Base-by-base conservation (phyloP, 53 echinoderm and acorn worm species). In the Actinopyga echinites region DNA sequence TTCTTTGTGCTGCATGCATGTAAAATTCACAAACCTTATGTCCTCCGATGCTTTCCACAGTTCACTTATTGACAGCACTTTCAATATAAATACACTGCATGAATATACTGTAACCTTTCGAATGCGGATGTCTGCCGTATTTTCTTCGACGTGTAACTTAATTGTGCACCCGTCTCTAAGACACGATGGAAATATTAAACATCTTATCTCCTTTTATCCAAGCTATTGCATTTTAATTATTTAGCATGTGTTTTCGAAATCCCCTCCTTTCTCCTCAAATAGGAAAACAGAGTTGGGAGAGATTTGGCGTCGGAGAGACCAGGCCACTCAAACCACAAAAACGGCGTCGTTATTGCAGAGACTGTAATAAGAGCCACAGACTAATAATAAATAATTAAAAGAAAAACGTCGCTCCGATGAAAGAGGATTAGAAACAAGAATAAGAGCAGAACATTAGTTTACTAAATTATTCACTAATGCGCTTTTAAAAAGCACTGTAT, bases 141-240 rank as follows among this genome's bases (percentile, higher is more conserved):
- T 31, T 63, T 8, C 22, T 63, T 63, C 63, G 31, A 63, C 29
- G 28, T 63, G 71, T 71, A 40, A 71, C 42, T 42, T 40, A 42
- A 71, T 71, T 71, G 71, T 71, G 44, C 23, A 26, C 44, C 40
- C 22, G 71, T 71, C 71, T 71, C 45, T 23, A 40, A 71, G 71
- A 71, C 71, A 71, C 71, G 71, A 44, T 42, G 40, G n/a, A 71
- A 40, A 71, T 71, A 71, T 40, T 44, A 71, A n/a, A n/a, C 44
- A 23, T 71, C 42, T 40, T 40, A 71, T 71, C 71, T 71, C 23
- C 71, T 26, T 71, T 15, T 49, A n/a, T 40, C 71, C 45, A n/a
- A 71, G 40, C 71, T 71, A 71, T 71, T 71, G 71, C 71, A 71
- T 71, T 71, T 71, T 71, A 71, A 71, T 71, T 71, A 71, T 71